A percentile compares a stretch with the other conserved stretches of the same genome.
phyloP scores from a whole-genome alignment of 1,140 invertebrate genomes.

The Zophobas morio region DNA sequence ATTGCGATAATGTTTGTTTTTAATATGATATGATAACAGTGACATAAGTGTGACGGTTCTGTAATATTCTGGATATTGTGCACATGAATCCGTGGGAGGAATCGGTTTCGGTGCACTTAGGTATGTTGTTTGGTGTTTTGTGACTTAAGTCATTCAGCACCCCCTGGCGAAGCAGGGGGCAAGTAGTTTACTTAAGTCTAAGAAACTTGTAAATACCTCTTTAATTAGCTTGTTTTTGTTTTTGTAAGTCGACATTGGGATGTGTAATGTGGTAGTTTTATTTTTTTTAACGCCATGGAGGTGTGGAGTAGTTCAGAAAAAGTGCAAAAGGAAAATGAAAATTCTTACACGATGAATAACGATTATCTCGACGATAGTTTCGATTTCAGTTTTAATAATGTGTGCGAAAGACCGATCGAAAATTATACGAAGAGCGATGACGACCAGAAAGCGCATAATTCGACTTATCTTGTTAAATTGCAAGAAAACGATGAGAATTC shows the following conservation, averaged over 20 bases:
- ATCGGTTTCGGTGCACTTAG: slow-evolving; percentile 1
- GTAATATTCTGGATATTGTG: slow-evolving; percentile 6
- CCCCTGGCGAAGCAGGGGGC: slow-evolving; percentile 19
- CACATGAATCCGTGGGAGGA: not conserved
- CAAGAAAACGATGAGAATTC: slow-evolving; percentile 54
- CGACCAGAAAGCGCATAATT: slow-evolving; percentile 31
- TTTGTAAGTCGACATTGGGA: slow-evolving; percentile 51
- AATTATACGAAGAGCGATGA: slow-evolving; percentile 47
- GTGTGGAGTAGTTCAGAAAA: slow-evolving; percentile 50
- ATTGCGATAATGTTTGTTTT: no score
- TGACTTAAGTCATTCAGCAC: slow-evolving; percentile 36
- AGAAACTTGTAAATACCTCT: slow-evolving; percentile 33
- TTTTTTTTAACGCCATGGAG: slow-evolving; percentile 46
- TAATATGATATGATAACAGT: not conserved
- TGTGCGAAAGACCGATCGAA: slow-evolving; percentile 62
- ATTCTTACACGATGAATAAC: slow-evolving; percentile 69
- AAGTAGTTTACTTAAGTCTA: slow-evolving; percentile 31
- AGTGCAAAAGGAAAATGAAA: slow-evolving; percentile 52
- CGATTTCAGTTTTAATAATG: slow-evolving; percentile 71
- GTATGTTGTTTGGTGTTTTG: not conserved
- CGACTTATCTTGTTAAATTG: slow-evolving; percentile 44
- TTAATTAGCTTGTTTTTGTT: slow-evolving; percentile 48
- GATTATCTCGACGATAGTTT: slow-evolving; percentile 73
- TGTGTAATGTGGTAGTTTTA: slow-evolving; percentile 47
- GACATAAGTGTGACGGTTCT: not conserved